phyloP scores from a whole-genome alignment of 2,797 vertebrate genomes.

The Hapalemur alaotrensis region DNA sequence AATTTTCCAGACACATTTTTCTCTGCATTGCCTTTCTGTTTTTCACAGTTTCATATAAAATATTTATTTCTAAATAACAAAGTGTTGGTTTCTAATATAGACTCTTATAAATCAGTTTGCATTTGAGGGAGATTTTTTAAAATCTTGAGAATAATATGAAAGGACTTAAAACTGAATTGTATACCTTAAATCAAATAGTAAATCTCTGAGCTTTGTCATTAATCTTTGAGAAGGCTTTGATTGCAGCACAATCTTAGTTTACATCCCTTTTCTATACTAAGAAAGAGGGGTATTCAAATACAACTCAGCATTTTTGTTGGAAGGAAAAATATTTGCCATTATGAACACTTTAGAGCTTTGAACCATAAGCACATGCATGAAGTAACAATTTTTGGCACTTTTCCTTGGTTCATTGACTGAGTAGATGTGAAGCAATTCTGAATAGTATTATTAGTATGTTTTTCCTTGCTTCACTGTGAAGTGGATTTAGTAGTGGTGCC shows the following conservation, averaged over 20 bases:
- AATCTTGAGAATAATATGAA: background rate
- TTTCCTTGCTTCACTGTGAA: background rate
- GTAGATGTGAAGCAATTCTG: background rate
- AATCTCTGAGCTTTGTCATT: background rate
- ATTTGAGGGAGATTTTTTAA: background rate
- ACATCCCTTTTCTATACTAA: background rate
- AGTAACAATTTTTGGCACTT: background rate
- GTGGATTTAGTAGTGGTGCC: background rate
- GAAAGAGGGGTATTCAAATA: constrained; percentile 36
- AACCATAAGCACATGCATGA: background rate
- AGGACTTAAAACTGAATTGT: background rate
- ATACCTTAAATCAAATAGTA: background rate
- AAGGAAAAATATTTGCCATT: background rate
- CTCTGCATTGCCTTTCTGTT: background rate
- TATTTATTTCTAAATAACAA: background rate
- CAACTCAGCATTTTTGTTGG: background rate
- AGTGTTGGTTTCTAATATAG: background rate
- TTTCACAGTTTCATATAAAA: constrained; percentile 36
- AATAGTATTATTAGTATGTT: background rate
- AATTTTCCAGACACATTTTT: background rate
- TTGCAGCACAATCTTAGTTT: background rate
- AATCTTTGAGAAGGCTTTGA: constrained; percentile 44
- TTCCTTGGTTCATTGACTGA: background rate
- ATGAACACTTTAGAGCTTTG: background rate
- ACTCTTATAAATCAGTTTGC: background rate